phyloP scores from a whole-genome alignment of 2,888 invertebrate species.

The Sarcophaga rosellei region DNA sequence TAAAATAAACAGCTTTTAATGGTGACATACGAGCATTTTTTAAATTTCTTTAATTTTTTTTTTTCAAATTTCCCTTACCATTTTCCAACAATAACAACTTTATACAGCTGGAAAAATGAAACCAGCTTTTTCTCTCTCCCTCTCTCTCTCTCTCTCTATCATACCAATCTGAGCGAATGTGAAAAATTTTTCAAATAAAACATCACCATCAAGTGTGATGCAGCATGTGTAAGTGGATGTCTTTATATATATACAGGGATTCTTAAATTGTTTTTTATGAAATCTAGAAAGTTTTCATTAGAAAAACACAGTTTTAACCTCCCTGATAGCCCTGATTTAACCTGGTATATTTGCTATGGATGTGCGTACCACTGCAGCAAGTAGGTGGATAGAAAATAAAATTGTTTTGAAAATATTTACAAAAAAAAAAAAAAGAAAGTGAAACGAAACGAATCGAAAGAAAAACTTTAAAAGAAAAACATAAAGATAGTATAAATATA shows the following conservation, averaged over 20 bases:
- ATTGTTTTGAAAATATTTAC: slow-evolving; percentile 1
- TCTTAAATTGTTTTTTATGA: neutral
- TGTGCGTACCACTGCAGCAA: neutral
- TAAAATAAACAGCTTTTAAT: slow-evolving; percentile 44
- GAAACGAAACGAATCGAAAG: neutral
- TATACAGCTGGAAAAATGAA: neutral
- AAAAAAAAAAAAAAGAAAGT: no score
- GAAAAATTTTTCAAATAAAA: slow-evolving; percentile 17
- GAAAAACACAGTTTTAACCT: neutral
- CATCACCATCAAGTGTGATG: slow-evolving; percentile 22
- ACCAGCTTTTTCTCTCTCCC: neutral
- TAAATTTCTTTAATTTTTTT: neutral
- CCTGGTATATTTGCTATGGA: neutral
- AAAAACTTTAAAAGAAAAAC: slow-evolving; percentile 1
- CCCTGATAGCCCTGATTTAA: neutral
- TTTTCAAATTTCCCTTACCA: neutral
- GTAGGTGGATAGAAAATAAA: slow-evolving; percentile 30
- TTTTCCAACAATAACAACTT: neutral
- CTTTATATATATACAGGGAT: neutral
- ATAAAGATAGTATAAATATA: slow-evolving; percentile 6
- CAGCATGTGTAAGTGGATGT: slow-evolving; percentile 11
- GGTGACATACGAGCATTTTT: slow-evolving; percentile 33
- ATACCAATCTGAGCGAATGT: neutral
- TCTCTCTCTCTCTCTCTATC: neutral
- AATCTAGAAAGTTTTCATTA: neutral